phyloP scores from a whole-genome alignment of 2,888 invertebrate species.

The Megaustenia siamemsis region DNA sequence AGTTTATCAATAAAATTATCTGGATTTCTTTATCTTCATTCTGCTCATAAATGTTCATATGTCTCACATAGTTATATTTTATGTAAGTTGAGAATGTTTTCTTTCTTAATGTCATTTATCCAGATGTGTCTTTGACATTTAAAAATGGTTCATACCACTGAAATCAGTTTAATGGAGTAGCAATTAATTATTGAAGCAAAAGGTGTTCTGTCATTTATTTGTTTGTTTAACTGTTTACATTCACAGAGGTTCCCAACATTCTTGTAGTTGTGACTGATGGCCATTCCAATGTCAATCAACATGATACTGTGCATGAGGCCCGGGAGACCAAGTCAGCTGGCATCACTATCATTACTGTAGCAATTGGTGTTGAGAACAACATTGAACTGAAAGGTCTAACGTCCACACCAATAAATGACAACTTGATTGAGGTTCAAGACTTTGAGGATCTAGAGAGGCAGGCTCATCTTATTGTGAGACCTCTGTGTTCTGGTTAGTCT shows the following conservation, averaged over 20 bases:
- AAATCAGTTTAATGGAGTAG: too few relatives aligned
- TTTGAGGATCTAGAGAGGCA: constrained; percentile 69
- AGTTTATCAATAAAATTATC: too few relatives aligned
- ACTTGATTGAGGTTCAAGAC: constrained; percentile 71
- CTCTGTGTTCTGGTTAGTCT: constrained; percentile 74
- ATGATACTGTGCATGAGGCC: constrained; percentile 74
- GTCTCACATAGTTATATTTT: too few relatives aligned
- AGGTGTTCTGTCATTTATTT: too few relatives aligned
- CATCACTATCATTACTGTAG: constrained; percentile 71
- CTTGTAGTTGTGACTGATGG: constrained; percentile 74
- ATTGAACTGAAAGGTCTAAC: constrained; percentile 73
- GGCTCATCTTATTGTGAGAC: constrained; percentile 67
- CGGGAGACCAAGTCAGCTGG: constrained; percentile 66
- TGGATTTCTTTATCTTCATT: too few relatives aligned
- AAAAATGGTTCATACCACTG: too few relatives aligned
- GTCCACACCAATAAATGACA: constrained; percentile 70
- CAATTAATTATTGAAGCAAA: too few relatives aligned
- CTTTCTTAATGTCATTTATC: too few relatives aligned
- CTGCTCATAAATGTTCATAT: too few relatives aligned
- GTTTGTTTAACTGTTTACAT: too few relatives aligned
- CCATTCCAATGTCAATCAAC: constrained; percentile 74
- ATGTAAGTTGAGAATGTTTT: too few relatives aligned
- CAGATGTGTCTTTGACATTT: too few relatives aligned
- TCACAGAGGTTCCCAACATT: constrained; percentile 70
- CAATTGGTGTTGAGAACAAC: constrained; percentile 67